These are phyloP conservation scores for Pseudopleuronectes americanus DNA, from an alignment of 2,797 vertebrate species.

Conservation along the genomic window DNA sequence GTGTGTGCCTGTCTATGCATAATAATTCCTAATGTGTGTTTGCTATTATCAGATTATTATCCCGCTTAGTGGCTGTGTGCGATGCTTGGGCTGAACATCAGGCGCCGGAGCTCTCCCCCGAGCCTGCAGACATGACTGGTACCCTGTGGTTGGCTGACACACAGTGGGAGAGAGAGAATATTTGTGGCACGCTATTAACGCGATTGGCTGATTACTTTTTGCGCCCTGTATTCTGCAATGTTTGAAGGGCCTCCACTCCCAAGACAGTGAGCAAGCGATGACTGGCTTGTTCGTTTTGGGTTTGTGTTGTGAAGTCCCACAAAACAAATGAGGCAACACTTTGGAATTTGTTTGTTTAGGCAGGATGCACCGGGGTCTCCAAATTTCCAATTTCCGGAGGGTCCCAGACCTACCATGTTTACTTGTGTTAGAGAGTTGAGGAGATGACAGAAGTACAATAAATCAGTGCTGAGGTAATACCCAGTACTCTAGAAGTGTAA, in stretches of 20 bases:
- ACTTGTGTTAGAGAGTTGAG: slow-evolving; percentile 36
- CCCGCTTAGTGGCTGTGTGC: slow-evolving; percentile 16
- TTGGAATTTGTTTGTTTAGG: slow-evolving; percentile 63
- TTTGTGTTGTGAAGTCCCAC: slow-evolving; percentile 5
- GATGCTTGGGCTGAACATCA: slow-evolving; percentile 31
- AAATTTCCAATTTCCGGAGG: slow-evolving; percentile 38
- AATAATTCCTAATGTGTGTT: slow-evolving; percentile 56
- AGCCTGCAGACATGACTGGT: slow-evolving; percentile 29
- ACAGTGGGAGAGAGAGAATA: slow-evolving; percentile 9
- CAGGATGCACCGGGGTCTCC: slow-evolving; percentile 26
- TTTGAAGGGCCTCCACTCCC: slow-evolving; percentile 33
- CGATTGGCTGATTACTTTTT: slow-evolving; percentile 19
- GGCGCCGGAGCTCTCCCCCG: slow-evolving; percentile 13
- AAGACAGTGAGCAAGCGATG: neutral
- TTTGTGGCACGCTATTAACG: slow-evolving; percentile 33
- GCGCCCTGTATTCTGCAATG: neutral
- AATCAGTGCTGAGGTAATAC: slow-evolving; percentile 18
- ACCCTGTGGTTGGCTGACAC: slow-evolving; percentile 20
- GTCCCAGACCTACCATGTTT: slow-evolving; percentile 31
- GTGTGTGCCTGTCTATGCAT: slow-evolving; percentile 24
- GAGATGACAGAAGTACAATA: slow-evolving; percentile 20
- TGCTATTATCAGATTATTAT: slow-evolving; percentile 59
- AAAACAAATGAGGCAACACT: slow-evolving; percentile 55
- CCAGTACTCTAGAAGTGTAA: slow-evolving; percentile 1
- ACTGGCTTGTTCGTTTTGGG: slow-evolving; percentile 42